These are phyloP conservation scores for Equus quagga DNA, from an alignment of 2,113 vertebrate species.

Conservation along the genomic window DNA sequence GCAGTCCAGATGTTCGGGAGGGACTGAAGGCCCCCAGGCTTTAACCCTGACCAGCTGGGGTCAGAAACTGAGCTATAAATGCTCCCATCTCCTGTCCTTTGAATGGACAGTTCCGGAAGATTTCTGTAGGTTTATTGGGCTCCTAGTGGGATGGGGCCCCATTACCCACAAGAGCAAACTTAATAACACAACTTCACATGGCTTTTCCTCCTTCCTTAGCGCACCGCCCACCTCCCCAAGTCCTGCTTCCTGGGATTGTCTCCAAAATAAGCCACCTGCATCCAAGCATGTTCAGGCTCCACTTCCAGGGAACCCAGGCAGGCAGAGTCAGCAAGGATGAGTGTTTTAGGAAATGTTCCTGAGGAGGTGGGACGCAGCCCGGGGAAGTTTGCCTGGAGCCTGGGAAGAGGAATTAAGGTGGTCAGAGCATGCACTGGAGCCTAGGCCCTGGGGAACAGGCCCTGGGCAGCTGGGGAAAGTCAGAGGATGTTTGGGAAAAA, in stretches of 20 bases:
- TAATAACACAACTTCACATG: background rate
- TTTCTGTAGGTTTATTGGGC: background rate
- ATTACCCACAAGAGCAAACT: background rate
- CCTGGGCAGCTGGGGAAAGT: slow-evolving; percentile 62
- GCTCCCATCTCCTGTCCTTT: background rate
- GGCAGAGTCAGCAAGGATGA: background rate
- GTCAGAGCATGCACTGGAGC: background rate
- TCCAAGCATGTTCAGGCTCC: background rate
- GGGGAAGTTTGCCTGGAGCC: background rate
- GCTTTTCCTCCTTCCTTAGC: background rate
- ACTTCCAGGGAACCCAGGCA: background rate
- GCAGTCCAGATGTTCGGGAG: background rate
- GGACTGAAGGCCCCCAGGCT: background rate
- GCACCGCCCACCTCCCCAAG: background rate
- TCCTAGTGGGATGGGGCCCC: background rate
- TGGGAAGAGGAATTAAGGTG: slow-evolving; percentile 42
- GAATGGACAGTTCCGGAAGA: background rate
- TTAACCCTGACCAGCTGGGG: background rate
- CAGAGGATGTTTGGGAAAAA: slow-evolving; percentile 39
- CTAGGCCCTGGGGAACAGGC: slow-evolving; percentile 29
- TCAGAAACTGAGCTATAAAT: background rate
- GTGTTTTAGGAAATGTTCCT: slow-evolving; percentile 1
- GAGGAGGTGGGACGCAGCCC: background rate
- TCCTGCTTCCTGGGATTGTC: background rate
- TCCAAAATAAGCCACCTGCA: background rate